These are phyloP conservation scores for Molossus alvarezi DNA, from an alignment of 2,797 vertebrate species.

Conservation along the genomic window DNA sequence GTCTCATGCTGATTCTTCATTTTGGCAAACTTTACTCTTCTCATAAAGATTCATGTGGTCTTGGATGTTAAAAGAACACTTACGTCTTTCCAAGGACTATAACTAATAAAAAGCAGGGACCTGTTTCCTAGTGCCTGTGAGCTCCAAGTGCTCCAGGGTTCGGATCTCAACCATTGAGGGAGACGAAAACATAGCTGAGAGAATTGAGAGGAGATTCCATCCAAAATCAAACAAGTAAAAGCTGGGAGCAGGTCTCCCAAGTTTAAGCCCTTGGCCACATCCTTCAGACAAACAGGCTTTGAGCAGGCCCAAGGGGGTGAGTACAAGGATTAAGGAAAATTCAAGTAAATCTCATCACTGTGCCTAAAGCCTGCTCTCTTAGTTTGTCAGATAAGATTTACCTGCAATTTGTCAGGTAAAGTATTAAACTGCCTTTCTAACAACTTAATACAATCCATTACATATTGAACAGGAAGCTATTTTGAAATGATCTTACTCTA, in stretches of 20 bases:
- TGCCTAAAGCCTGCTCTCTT: not conserved
- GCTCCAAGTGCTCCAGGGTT: constrained; percentile 58
- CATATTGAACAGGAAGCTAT: not conserved
- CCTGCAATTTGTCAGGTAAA: not conserved
- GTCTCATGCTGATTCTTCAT: constrained; percentile 74
- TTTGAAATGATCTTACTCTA: not conserved
- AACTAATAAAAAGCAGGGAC: constrained; percentile 67
- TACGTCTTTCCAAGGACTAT: constrained; percentile 79
- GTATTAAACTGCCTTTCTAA: not conserved
- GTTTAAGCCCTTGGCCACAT: constrained; percentile 48
- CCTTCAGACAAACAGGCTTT: not conserved
- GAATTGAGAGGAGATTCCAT: constrained; percentile 22
- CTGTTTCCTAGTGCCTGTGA: constrained; percentile 61
- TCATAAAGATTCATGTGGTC: constrained; percentile 80
- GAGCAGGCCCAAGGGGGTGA: not conserved
- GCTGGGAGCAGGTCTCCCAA: constrained; percentile 28
- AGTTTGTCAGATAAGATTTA: not conserved
- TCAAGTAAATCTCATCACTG: not conserved
- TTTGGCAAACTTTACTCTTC: constrained; percentile 74
- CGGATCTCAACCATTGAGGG: constrained; percentile 53
- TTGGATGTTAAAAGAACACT: constrained; percentile 72
- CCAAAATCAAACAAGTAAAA: constrained; percentile 71
- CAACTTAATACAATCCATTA: not conserved
- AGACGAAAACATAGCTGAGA: constrained; percentile 67
- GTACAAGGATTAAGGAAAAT: not conserved